Conservation (phyloP, 2,888 invertebrate species). For the Platerodrilus igneus region DNA sequence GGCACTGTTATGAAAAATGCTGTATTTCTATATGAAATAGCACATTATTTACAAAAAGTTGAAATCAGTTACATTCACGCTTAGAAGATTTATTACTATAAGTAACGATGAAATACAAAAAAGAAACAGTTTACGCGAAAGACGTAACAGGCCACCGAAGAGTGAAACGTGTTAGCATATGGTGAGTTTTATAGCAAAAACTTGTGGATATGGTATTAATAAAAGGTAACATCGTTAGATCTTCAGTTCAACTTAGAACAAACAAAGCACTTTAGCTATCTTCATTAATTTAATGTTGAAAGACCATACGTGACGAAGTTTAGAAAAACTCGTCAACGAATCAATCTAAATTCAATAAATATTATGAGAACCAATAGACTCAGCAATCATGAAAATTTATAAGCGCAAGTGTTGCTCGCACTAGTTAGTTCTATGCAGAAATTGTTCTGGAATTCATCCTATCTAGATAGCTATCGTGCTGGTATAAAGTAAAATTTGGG, state of each 20-base stretch:
- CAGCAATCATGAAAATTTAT: conserved; percentile 33
- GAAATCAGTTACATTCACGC: too few relatives aligned
- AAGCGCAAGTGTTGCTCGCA: conserved; percentile 10
- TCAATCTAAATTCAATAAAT: conserved; percentile 45
- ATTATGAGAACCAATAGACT: conserved; percentile 32
- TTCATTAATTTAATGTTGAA: conserved; percentile 28
- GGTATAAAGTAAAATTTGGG: not conserved
- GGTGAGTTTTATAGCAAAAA: conserved; percentile 30
- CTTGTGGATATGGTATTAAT: conserved; percentile 26
- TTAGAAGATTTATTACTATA: too few relatives aligned
- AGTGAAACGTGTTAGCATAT: too few relatives aligned
- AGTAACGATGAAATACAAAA: too few relatives aligned
- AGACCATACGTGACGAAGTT: conserved; percentile 34
- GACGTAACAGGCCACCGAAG: too few relatives aligned
- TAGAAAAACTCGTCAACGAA: conserved; percentile 42
- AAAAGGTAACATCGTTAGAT: conserved; percentile 26
- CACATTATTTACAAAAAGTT: too few relatives aligned
- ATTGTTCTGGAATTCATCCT: too few relatives aligned
- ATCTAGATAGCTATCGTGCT: too few relatives aligned
- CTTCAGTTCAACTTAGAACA: conserved; percentile 32
- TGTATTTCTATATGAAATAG: too few relatives aligned
- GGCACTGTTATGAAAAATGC: too few relatives aligned
- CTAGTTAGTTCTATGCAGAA: not conserved
- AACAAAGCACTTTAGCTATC: conserved; percentile 30
- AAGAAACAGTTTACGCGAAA: too few relatives aligned